Percentiles rank a stretch among this genome's conserved stretches.
Evolutionary conservation across 2,113 vertebrate genomes (phyloP).

Genomic region (Rostratula benghalensis): DNA sequence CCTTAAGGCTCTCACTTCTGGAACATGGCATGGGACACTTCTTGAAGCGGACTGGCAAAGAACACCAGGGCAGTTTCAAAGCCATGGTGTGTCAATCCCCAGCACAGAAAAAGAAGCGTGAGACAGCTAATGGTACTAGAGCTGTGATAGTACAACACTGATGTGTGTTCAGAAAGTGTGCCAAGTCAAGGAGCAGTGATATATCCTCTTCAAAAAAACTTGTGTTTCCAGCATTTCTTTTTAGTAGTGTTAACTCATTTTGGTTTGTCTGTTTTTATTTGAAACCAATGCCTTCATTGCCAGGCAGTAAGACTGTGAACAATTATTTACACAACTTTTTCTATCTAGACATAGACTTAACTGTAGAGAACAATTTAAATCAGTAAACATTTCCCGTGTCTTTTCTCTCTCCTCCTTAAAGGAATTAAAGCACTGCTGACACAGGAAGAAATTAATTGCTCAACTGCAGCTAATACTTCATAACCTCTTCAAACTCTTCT

Average conservation of each 20-base stretch:
- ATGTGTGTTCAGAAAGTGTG: neutral
- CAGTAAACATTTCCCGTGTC: neutral
- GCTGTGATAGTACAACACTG: neutral
- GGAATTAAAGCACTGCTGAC: neutral
- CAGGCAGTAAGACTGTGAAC: neutral
- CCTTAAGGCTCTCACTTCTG: too few species aligned
- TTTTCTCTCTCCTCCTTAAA: neutral
- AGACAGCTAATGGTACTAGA: neutral
- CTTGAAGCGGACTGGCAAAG: neutral
- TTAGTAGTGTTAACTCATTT: rapidly evolving
- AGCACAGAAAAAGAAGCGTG: neutral
- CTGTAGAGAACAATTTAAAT: neutral
- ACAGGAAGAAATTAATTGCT: neutral
- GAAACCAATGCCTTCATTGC: neutral
- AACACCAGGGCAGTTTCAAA: neutral
- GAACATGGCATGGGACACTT: neutral
- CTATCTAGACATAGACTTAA: neutral
- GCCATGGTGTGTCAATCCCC: rapidly evolving
- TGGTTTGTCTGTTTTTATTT: neutral
- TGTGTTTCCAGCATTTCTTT: neutral
- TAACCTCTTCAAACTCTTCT: neutral
- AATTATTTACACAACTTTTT: neutral
- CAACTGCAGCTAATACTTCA: neutral
- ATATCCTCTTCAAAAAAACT: neutral
- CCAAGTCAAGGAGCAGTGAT: rapidly evolving